Evolutionary conservation across 2,888 invertebrate genomes (phyloP).

Genomic region (Callimorpha dominula): DNA sequence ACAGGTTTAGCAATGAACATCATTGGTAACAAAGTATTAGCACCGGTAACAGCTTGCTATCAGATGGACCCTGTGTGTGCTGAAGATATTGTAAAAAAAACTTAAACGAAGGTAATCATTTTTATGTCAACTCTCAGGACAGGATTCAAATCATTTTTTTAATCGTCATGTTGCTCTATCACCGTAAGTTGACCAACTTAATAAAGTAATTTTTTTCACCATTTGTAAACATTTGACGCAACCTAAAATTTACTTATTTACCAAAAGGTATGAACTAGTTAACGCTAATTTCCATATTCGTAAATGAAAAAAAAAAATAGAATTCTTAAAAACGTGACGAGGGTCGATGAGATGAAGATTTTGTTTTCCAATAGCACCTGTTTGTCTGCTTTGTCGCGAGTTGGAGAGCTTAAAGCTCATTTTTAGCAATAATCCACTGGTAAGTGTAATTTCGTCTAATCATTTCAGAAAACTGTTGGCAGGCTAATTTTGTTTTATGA

Average conservation of each 20-base stretch:
- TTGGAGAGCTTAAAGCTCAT: not conserved
- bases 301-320: not conserved
- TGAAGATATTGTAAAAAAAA: not conserved
- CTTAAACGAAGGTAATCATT: not conserved
- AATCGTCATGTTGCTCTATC: not conserved
- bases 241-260: not conserved
- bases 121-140: not conserved
- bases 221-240: not conserved
- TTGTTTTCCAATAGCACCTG: not conserved
- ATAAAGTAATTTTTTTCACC: not conserved
- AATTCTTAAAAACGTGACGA: not conserved
- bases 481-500: not conserved
- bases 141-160: no score
- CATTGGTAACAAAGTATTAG: no score
- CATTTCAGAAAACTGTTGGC: not conserved
- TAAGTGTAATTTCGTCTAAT: not conserved
- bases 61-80: no score
- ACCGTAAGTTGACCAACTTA: not conserved
- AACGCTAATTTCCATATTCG: not conserved
- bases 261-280: not conserved
- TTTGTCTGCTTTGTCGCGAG: not conserved
- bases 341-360: not conserved
- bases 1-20: no score
- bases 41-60: no score
- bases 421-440: not conserved